Conservation (phyloP, 2,113 vertebrate genomes). For the Protomyctophum bolini region DNA sequence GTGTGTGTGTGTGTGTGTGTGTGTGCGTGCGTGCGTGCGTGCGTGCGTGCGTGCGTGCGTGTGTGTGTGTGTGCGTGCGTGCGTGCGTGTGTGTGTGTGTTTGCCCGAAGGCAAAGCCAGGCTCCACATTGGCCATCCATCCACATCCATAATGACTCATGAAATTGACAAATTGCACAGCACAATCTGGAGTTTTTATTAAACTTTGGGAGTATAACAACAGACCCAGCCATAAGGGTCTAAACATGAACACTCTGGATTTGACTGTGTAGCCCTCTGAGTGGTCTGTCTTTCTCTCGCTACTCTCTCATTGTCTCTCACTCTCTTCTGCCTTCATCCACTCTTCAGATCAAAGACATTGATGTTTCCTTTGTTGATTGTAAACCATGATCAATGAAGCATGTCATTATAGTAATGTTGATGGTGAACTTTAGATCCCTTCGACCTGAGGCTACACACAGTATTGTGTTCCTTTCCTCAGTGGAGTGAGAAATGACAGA, state of each 20-base stretch:
- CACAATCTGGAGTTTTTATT: neutral
- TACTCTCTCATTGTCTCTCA: neutral
- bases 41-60: too few relatives aligned
- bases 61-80: conserved; percentile 2
- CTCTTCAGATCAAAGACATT: conserved; percentile 12
- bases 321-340: neutral
- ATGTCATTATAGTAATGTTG: conserved; percentile 21
- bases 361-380: conserved; percentile 29
- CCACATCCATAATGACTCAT: conserved; percentile 32
- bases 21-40: too few relatives aligned
- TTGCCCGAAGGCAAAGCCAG: conserved; percentile 41
- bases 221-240: too few relatives aligned
- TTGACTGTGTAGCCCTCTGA: neutral
- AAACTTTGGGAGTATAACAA: too few relatives aligned
- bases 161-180: conserved; percentile 46
- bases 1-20: neutral
- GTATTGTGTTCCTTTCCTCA: too few relatives aligned
- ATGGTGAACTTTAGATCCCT: neutral
- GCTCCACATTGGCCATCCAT: conserved; percentile 4
- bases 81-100: conserved; percentile 31
- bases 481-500: too few relatives aligned
- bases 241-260: too few relatives aligned
- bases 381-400: conserved; percentile 16
- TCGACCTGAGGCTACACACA: too few relatives aligned
- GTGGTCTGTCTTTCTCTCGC: neutral